These are phyloP conservation scores for Cheirogaleus medius DNA, from an alignment of 2,113 vertebrate species.

Conservation along the genomic window DNA sequence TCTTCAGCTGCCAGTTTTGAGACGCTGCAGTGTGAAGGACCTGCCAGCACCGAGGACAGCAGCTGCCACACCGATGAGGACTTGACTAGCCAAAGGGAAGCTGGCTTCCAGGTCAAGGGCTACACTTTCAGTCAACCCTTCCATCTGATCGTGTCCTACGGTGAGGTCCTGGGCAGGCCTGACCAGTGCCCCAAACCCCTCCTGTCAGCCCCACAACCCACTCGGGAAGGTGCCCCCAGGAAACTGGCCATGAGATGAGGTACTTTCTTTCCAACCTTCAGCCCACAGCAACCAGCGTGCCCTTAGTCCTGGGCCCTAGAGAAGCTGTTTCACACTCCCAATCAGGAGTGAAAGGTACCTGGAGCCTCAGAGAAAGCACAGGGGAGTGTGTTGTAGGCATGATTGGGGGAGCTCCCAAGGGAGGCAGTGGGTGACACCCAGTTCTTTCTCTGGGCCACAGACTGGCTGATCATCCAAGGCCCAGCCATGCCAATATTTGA, in stretches of 20 bases:
- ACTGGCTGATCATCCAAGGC: slow-evolving; percentile 76
- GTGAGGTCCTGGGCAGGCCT: slow-evolving; percentile 33
- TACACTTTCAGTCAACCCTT: slow-evolving; percentile 74
- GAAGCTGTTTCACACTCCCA: neutral
- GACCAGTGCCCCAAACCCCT: neutral
- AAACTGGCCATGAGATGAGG: neutral
- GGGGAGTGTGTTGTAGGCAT: neutral
- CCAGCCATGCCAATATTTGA: slow-evolving; percentile 62
- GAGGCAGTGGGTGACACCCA: neutral
- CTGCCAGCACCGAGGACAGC: neutral
- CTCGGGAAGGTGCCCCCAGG: neutral
- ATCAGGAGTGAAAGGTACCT: neutral
- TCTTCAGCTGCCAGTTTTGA: neutral
- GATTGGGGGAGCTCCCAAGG: neutral
- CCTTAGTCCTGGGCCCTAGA: neutral
- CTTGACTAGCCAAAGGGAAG: accelerated
- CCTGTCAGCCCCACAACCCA: neutral
- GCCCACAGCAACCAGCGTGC: neutral
- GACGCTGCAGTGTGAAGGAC: neutral
- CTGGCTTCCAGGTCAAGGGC: neutral
- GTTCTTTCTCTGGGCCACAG: slow-evolving; percentile 46
- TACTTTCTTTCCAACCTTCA: neutral
- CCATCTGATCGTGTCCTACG: slow-evolving; percentile 68
- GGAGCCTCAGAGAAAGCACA: neutral
- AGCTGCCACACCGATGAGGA: neutral